Conservation (phyloP, 2,888 invertebrate species). For the Rhopalosiphum nymphaeae region DNA sequence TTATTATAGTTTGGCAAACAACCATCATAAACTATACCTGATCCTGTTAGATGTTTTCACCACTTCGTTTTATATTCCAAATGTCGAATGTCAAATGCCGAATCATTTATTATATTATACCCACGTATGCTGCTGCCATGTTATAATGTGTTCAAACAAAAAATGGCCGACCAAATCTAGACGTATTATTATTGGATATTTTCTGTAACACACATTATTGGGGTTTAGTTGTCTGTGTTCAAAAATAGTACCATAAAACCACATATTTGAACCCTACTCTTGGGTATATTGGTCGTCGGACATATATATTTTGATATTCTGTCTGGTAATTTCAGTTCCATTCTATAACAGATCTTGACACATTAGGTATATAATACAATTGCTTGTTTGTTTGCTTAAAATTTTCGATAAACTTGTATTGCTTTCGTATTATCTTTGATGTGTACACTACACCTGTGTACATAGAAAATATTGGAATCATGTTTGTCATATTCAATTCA, state of each 20-base stretch:
- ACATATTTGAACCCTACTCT: neutral
- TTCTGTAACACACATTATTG: neutral
- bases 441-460: neutral
- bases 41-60: neutral
- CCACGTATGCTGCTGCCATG: neutral
- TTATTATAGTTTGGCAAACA: conserved; percentile 5
- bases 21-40: neutral
- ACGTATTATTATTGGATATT: conserved; percentile 11
- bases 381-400: neutral
- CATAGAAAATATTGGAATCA: neutral
- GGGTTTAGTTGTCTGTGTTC: neutral
- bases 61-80: neutral
- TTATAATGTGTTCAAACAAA: neutral
- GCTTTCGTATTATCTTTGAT: neutral
- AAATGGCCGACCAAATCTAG: neutral
- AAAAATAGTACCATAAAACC: neutral
- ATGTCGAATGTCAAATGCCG: neutral
- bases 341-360: neutral
- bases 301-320: neutral
- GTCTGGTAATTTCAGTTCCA: neutral
- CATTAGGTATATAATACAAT: neutral
- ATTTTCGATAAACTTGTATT: neutral
- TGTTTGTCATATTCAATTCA: neutral
- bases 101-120: neutral
- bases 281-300: neutral